phyloP scores from a whole-genome alignment of 2,113 vertebrate genomes.

The Bolborhynchus lineola region DNA sequence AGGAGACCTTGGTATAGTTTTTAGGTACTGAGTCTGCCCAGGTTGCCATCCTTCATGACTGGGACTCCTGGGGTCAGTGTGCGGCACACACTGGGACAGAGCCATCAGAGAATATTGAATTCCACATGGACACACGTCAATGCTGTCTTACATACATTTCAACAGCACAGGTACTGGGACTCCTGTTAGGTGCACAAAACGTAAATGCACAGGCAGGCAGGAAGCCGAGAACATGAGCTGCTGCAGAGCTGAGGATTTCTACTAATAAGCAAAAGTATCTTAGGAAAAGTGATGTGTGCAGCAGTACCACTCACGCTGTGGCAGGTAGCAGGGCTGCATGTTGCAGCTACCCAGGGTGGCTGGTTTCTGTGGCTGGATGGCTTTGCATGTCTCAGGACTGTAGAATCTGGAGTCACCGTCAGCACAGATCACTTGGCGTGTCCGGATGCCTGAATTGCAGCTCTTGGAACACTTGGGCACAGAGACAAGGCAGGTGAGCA shows the following conservation, averaged over 20 bases:
- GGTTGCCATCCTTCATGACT: not conserved
- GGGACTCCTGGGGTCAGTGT: not conserved
- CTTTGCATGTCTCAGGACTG: conserved; percentile 73
- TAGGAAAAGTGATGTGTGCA: not conserved
- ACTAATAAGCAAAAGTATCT: not conserved
- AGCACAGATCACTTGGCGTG: conserved; percentile 89
- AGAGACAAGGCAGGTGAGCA: not conserved
- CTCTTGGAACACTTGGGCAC: conserved; percentile 87
- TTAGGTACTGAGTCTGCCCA: not conserved
- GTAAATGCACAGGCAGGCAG: not conserved
- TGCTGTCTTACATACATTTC: not conserved
- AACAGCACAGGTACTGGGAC: not conserved
- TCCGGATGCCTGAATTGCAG: conserved; percentile 83
- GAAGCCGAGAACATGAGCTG: not conserved
- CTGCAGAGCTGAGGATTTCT: not conserved
- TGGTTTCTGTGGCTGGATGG: conserved; percentile 74
- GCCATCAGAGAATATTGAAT: not conserved
- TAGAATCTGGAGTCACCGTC: conserved; percentile 77
- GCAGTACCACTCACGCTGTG: conserved; percentile 79
- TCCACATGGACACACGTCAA: not conserved
- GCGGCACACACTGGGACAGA: not conserved
- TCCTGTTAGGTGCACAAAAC: not conserved
- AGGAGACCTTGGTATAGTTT: not conserved
- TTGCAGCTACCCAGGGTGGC: conserved; percentile 83
- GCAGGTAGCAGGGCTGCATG: conserved; percentile 83